Base-by-base conservation (phyloP, 2,113 vertebrate species). In the Laterallus jamaicensis region DNA sequence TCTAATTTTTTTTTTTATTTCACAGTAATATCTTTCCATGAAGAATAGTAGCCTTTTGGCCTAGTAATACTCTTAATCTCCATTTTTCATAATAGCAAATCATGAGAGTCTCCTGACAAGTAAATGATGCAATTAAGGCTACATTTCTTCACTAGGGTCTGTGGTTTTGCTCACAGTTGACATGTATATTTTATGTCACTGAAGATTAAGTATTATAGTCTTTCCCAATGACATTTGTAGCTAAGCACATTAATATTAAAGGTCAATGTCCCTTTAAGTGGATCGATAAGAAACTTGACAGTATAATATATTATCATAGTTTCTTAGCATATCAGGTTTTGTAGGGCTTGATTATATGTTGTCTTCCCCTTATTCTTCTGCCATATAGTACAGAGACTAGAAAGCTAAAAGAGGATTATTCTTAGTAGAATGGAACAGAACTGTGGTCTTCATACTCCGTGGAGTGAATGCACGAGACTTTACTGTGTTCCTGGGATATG, bases 221-320 rank as follows among this genome's bases (percentile, higher is more conserved):
- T 88, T 88, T 94, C 90, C 31, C 37, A 87, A 70, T 85, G 83
- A 91, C 80, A 94, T 96, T 95, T 96, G 50, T 79, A 92, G 74
- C 74, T 93, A 93, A 96, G 50, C 49, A 94, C 28, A 84, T 94
- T 88, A 71, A 86, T 90, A 92, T 90, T 83, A 92, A 95, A 95
- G 87, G 92, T 94, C 96, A 96, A 73, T 86, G 76, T 84, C 47
- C n/a, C 49, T 95, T 90, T 92, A 90, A 96, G 68, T 86, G 79
- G 90, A 97, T 97, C 93, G 2, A 88, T 95, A 92, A 68, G 76
- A 81, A 92, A 68, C 60, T 82, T 75, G 73, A 66, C 71, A 82
- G 16, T 49, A 12, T 63, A 81, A 95, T 83, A 64, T 21, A 88
- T 88, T 92, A 55, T 78, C 21, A 32, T 40, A 59, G 6, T 69